These are phyloP conservation scores for Agrochola lychnidis DNA, from an alignment of 2,888 invertebrate species.

Conservation along the genomic window DNA sequence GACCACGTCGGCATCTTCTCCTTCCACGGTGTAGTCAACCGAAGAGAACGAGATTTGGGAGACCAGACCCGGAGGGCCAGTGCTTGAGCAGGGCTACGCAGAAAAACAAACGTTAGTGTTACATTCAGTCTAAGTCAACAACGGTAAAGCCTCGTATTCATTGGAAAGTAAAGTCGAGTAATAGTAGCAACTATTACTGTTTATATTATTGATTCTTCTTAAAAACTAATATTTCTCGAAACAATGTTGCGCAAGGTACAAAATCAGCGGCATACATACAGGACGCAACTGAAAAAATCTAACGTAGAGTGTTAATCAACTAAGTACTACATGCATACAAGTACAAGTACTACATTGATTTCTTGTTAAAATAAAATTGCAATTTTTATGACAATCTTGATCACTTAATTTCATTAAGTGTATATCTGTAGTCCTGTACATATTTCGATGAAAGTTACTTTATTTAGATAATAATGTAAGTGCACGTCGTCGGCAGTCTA, in stretches of 20 bases:
- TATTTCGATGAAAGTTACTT: neutral
- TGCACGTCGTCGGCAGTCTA: neutral
- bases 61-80: conserved; percentile 91
- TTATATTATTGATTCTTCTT: neutral
- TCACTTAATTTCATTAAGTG: neutral
- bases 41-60: conserved; percentile 98
- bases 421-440: no score
- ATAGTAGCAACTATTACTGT: no score
- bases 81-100: conserved; percentile 75
- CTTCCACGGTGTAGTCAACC: conserved; percentile 97
- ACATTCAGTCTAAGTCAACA: neutral
- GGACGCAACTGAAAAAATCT: neutral
- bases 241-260: neutral
- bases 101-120: conserved; percentile 16
- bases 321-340: neutral
- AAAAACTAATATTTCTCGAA: neutral
- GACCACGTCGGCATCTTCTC: conserved; percentile 93
- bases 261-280: neutral
- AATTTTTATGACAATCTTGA: no score
- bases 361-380: neutral
- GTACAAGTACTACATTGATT: neutral
- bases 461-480: neutral
- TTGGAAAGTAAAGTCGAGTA: neutral
- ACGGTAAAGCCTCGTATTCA: neutral
- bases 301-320: neutral